Conservation (phyloP, 1,140 invertebrate species). For the Parapsyche elsis region DNA sequence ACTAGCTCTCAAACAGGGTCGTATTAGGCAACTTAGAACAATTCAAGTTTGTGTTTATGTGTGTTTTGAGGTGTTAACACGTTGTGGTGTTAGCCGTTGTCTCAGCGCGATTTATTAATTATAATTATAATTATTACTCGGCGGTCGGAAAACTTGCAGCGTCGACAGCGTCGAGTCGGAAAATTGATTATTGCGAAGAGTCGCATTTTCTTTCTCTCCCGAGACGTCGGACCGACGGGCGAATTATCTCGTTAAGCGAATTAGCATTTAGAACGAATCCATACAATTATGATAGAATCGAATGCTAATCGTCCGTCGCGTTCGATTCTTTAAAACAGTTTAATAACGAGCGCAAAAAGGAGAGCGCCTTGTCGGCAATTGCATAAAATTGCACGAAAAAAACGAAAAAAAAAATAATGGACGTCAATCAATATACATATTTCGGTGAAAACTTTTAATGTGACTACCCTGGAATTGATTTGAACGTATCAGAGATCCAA, state of each 20-base stretch:
- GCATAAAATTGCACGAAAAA: neutral
- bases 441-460: neutral
- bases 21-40: no score
- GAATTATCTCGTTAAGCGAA: constrained; percentile 46
- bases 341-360: neutral
- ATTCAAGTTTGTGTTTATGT: no score
- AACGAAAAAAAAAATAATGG: neutral
- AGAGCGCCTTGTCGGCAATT: neutral
- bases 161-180: neutral
- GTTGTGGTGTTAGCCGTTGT: no score
- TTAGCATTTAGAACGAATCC: constrained; percentile 53
- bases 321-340: neutral
- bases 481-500: neutral
- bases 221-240: constrained; percentile 11
- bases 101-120: no score
- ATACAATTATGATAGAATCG: constrained; percentile 41
- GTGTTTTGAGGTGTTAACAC: no score
- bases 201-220: neutral
- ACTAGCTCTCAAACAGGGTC: no score
- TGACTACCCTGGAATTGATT: neutral
- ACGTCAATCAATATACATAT: no score
- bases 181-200: neutral
- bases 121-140: no score
- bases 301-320: neutral
- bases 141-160: no score